Base-by-base conservation (phyloP, 2,113 vertebrate species). In the Riparia riparia region DNA sequence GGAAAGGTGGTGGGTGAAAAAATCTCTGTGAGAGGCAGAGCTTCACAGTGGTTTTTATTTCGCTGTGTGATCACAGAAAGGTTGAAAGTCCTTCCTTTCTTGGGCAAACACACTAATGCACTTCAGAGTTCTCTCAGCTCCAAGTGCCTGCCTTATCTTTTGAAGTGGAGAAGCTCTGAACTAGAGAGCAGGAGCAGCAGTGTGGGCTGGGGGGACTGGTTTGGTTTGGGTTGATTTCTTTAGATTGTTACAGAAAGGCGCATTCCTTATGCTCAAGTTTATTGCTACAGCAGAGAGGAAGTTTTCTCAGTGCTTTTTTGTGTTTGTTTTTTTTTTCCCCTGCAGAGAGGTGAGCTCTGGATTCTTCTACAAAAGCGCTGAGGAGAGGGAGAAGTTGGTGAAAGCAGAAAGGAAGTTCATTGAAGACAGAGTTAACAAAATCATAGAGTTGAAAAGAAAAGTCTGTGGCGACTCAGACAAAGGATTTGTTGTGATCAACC, bases 321-420 rank as follows among this genome's bases (percentile, higher is more conserved):
- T 32, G 0, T 0, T 9, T 73, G n/a, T 57, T 76, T 66, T 76
- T 66, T 3, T 79, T 65, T 37, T 2, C 14, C 42, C 41, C 47
- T 94, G 73, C 92, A 99, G 99, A 78, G 99, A 99, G 94, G 99
- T 99, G 96, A 99, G 99, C 97, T 99, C 99, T n/a, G 99, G 99
- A 44, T 99, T 99, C 97, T 99, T 99, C 98, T 99, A 99, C 91
- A 99, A 99, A 98, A 99, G 99, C 34, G 99, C 99, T 1, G 98
- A 96, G 16, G 99, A 99, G 96, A 98, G 99, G 86, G 99, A 99
- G 93, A 99, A 99, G 77, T 97, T 99, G 20, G 99, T 99, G 47
- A 98, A 98, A 92, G 99, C 99, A 21, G 99, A 99, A 94, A 98
- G 99, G 80, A 99, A 99, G 95, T 99, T 99, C 96, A 99, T 99